Evolutionary conservation across 2,113 vertebrate genomes (phyloP).

Genomic region (Aptenodytes forsteri): DNA sequence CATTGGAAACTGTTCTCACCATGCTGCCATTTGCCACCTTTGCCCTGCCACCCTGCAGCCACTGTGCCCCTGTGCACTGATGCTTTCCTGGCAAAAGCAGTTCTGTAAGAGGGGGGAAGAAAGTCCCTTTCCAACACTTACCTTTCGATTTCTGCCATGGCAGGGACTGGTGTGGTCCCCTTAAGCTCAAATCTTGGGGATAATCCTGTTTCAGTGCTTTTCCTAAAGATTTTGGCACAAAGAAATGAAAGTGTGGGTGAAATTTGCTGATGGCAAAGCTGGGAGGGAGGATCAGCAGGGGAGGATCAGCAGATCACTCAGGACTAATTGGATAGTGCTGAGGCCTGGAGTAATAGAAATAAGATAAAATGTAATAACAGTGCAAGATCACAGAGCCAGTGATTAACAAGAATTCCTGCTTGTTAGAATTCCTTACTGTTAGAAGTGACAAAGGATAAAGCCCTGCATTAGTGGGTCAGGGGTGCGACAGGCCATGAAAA

Average conservation of each 20-base stretch:
- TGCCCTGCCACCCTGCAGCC: neutral
- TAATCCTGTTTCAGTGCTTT: conserved; percentile 32
- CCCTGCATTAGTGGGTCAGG: conserved; percentile 6
- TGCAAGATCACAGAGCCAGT: conserved; percentile 45
- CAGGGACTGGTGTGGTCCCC: neutral
- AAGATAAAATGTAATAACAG: conserved; percentile 56
- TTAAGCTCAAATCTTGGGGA: conserved; percentile 5
- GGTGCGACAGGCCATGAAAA: neutral
- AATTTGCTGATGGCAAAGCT: conserved; percentile 44
- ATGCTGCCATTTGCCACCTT: neutral
- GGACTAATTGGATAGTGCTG: conserved; percentile 51
- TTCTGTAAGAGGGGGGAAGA: neutral
- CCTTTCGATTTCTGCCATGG: neutral
- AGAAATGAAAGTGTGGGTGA: neutral
- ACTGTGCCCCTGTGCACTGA: neutral
- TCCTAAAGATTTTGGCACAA: neutral
- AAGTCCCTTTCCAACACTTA: neutral
- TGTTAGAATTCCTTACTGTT: neutral
- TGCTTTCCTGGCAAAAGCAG: neutral
- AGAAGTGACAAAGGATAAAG: conserved; percentile 41
- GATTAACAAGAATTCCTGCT: conserved; percentile 50
- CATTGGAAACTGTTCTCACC: neutral
- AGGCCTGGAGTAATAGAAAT: conserved; percentile 54
- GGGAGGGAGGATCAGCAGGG: conserved; percentile 16
- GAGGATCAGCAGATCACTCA: conserved; percentile 57